Base-by-base conservation (phyloP, 2,888 invertebrate genomes). In the Magallana nippona region DNA sequence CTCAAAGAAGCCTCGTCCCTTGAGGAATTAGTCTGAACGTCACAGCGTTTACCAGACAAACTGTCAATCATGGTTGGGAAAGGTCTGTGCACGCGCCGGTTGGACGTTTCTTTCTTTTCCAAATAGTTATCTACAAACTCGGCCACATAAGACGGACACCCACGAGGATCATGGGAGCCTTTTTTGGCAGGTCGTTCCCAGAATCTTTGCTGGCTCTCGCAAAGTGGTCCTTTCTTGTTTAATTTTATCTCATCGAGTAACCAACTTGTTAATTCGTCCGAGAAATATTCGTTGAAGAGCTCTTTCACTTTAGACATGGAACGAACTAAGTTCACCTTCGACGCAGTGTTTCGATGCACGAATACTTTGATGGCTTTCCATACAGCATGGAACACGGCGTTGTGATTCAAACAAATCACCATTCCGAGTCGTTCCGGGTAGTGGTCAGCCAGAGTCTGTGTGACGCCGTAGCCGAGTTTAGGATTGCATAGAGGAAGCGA, bases 371-470 rank as follows among this genome's bases (percentile, higher is more conserved):
- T 91, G 17, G 93, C 93, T 78, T 91, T 90, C 93, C 93, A 94
- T 15, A 94, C 91, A 1, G 92, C 93, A 27, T 94, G 93, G 86
- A 94, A 94, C 15, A 94, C 83, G 0, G 91, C 85, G 80, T 89
- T 93, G 87, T 93, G 93, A 87, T 94, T 94, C 55, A 94, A 84
- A 87, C 92, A 92, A 82, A 93, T 89, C 81, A 92, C 92, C 78
- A 91, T 83, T 8, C 93, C 94, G 13, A 94, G 91, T n/a, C 92
- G 86, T 86, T 94, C 94, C n/a, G 94, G 94, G 84, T 94, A 94
- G 84, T 92, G 92, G 84, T 91, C 92, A 55, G 93, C 89, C 82
- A 94, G 85, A 1, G 93, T 85, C 84, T 92, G 92, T 13, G 91
- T 89, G 19, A 92, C 89, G 10, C 91, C 92, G 81, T 91, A 92